Percentiles rank a stretch among this genome's conserved stretches.
These are phyloP conservation scores for Aphelenchoides fujianensis DNA, from an alignment of 1,140 invertebrate species.

Conservation along the genomic window DNA sequence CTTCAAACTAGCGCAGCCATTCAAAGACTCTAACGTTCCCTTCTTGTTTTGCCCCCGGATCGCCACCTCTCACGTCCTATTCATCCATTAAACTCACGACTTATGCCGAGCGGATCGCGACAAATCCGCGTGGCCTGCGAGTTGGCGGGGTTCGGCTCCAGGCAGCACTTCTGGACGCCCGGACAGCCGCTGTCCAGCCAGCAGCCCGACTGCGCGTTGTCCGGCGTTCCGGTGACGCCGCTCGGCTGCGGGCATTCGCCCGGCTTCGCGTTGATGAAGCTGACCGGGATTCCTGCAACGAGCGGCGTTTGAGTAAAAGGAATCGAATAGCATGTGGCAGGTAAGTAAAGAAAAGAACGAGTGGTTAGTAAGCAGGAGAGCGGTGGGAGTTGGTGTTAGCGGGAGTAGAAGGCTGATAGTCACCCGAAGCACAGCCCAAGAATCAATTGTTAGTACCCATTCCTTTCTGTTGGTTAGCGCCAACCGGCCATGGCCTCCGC, in stretches of 20 bases:
- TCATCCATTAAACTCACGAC: conserved; percentile 24
- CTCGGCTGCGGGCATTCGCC: conserved; percentile 45
- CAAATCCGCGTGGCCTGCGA: conserved; percentile 39
- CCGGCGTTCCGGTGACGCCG: conserved; percentile 42
- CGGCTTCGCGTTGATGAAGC: conserved; percentile 45
- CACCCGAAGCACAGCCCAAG: neutral
- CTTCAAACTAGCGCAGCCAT: too few relatives aligned
- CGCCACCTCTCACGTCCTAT: too few relatives aligned
- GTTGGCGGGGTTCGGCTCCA: conserved; percentile 46
- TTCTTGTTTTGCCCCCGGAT: too few relatives aligned
- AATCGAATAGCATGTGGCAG: neutral
- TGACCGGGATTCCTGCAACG: conserved; percentile 47
- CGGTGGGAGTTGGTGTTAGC: neutral
- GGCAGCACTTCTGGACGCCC: conserved; percentile 50
- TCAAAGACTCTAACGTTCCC: too few relatives aligned
- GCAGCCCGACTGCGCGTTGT: conserved; percentile 35
- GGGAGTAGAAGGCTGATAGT: neutral
- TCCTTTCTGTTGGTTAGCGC: neutral
- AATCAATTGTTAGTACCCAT: neutral
- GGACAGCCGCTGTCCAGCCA: conserved; percentile 49
- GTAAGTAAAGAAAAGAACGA: too few relatives aligned
- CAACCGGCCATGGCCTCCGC: too few relatives aligned
- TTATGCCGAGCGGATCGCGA: conserved; percentile 42
- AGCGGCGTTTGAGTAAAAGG: too few relatives aligned
- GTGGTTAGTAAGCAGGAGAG: neutral